These are phyloP conservation scores for Sphaerodactylus townsendi DNA, from an alignment of 2,113 vertebrate species.

Conservation along the genomic window DNA sequence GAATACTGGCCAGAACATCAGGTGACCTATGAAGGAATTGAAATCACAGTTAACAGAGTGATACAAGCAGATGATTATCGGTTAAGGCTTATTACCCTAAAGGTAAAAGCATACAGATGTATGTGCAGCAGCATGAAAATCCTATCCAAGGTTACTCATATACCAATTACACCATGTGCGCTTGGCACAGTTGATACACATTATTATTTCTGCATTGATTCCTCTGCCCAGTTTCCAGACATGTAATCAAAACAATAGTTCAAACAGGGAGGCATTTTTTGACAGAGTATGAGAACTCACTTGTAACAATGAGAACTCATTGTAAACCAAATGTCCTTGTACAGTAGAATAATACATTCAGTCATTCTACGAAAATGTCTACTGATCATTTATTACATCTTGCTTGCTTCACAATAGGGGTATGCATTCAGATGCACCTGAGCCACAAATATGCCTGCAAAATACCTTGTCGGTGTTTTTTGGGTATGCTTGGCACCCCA, in stretches of 20 bases:
- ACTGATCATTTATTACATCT: conserved; percentile 2
- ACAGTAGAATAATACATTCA: conserved; percentile 30
- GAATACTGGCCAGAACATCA: conserved; percentile 97
- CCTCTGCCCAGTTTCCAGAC: conserved; percentile 4
- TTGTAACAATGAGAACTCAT: too few relatives aligned
- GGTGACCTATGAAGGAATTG: conserved; percentile 86
- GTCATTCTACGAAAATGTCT: conserved; percentile 6
- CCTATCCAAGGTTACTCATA: background rate
- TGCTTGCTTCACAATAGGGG: background rate
- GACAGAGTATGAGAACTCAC: background rate
- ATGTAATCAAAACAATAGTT: background rate
- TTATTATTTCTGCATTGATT: background rate
- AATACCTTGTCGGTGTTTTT: too few relatives aligned
- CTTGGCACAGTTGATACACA: background rate
- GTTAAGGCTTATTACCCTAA: conserved; percentile 91
- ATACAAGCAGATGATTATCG: conserved; percentile 96
- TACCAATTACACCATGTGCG: background rate
- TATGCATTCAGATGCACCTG: too few relatives aligned
- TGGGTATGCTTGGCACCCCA: too few relatives aligned
- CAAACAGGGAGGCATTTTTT: background rate
- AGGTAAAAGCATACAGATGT: conserved; percentile 76
- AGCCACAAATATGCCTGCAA: too few relatives aligned
- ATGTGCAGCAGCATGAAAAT: conserved; percentile 17
- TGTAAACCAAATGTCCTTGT: background rate
- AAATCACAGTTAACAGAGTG: conserved; percentile 87